These are phyloP conservation scores for Clarias pachynema DNA, from an alignment of 2,797 vertebrate species.

Conservation along the genomic window DNA sequence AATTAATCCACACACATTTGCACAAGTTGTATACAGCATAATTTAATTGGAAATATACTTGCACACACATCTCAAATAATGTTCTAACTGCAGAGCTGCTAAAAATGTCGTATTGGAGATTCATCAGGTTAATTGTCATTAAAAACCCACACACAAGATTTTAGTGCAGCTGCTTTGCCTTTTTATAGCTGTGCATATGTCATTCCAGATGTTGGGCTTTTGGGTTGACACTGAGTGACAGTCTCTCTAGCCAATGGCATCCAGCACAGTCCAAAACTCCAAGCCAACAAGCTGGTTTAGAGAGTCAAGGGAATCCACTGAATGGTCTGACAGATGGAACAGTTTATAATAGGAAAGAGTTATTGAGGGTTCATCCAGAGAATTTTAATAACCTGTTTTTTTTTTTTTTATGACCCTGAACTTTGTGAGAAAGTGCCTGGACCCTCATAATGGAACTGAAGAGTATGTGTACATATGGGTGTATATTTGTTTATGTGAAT, in stretches of 20 bases:
- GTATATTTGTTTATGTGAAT: constrained; percentile 81
- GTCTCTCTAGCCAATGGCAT: constrained; percentile 24
- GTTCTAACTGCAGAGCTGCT: neutral
- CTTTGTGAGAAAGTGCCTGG: constrained; percentile 74
- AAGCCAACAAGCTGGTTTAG: constrained; percentile 23
- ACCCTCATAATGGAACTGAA: constrained; percentile 65
- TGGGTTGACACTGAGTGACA: constrained; percentile 28
- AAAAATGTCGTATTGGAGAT: constrained; percentile 1
- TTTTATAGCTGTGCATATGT: constrained; percentile 47
- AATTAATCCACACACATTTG: neutral
- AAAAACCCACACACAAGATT: constrained; percentile 34
- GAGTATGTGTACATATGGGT: constrained; percentile 77
- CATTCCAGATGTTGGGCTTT: constrained; percentile 43
- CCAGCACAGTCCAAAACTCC: constrained; percentile 15
- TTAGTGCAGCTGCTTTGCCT: constrained; percentile 34
- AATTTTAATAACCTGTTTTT: constrained; percentile 33
- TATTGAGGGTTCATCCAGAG: constrained; percentile 1
- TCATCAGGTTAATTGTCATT: constrained; percentile 44
- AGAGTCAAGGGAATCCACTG: constrained; percentile 30
- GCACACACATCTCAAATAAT: neutral
- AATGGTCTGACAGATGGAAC: constrained; percentile 46
- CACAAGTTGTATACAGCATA: neutral
- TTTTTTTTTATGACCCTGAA: constrained; percentile 49
- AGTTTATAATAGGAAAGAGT: constrained; percentile 44
- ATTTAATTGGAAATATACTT: neutral